phyloP scores from a whole-genome alignment of 2,888 invertebrate genomes.

The Phymatocera aterrima region DNA sequence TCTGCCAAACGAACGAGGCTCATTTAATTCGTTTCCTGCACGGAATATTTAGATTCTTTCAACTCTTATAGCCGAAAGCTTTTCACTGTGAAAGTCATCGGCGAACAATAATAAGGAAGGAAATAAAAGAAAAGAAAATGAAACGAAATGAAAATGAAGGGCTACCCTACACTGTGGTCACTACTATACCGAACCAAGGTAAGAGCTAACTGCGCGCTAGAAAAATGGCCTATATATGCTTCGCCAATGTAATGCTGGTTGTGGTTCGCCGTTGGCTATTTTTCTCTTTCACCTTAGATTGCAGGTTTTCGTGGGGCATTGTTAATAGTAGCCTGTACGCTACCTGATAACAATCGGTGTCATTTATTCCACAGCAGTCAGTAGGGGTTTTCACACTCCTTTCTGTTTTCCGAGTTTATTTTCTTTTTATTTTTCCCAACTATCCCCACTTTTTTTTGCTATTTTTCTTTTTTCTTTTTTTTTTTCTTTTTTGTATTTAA shows the following conservation, averaged over 20 bases:
- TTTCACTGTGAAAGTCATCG: conserved; percentile 10
- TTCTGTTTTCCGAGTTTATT: too few relatives aligned
- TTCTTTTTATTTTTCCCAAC: too few relatives aligned
- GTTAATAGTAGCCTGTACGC: conserved; percentile 67
- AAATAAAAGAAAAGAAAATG: too few relatives aligned
- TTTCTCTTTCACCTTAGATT: conserved; percentile 65
- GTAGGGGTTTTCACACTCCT: conserved; percentile 37
- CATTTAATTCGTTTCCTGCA: conserved; percentile 16
- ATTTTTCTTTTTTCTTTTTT: neutral
- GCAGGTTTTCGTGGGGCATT: conserved; percentile 66
- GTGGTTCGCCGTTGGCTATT: conserved; percentile 61
- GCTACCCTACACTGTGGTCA: too few relatives aligned
- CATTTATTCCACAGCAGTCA: conserved; percentile 58
- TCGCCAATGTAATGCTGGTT: conserved; percentile 48
- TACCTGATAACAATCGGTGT: conserved; percentile 63
- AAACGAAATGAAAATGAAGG: conserved; percentile 39
- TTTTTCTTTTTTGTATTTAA: conserved; percentile 5
- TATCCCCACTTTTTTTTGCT: neutral
- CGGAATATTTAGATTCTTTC: conserved; percentile 40
- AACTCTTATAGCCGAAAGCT: neutral
- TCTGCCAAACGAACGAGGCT: neutral
- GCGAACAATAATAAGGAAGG: conserved; percentile 31
- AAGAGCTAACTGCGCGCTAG: conserved; percentile 33
- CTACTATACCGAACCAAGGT: too few relatives aligned
- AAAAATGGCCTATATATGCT: conserved; percentile 28